phyloP scores from a whole-genome alignment of 2,113 vertebrate species.

The Colinus virginianus region DNA sequence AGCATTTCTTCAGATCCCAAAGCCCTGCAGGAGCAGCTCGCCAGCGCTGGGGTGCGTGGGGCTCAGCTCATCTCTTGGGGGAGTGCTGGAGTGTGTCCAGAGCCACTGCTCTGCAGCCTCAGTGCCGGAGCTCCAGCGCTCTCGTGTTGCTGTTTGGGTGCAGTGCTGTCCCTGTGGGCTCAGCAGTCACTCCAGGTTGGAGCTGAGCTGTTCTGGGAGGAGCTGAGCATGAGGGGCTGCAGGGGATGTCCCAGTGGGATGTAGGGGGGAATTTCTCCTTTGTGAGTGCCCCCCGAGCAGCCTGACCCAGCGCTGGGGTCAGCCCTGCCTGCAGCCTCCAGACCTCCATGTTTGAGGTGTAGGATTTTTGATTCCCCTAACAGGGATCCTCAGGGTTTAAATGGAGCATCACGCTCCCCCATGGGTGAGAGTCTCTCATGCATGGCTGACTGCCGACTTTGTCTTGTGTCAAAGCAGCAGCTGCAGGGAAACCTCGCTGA shows the following conservation, averaged over 20 bases:
- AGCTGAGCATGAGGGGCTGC: neutral
- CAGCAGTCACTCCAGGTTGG: neutral
- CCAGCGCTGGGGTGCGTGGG: conserved; percentile 84
- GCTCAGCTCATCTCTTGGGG: neutral
- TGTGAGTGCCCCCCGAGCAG: neutral
- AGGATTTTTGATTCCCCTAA: fast-evolving
- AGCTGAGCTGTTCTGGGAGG: neutral
- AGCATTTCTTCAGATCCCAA: conserved; percentile 82
- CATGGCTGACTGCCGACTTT: neutral
- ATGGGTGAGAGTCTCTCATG: fast-evolving
- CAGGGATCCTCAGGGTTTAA: neutral
- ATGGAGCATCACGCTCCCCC: neutral
- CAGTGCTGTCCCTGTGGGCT: neutral
- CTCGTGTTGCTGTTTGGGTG: neutral
- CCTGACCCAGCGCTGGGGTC: neutral
- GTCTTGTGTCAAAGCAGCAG: conserved; percentile 74
- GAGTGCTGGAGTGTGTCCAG: fast-evolving
- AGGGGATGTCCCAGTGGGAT: neutral
- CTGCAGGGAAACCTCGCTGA: conserved; percentile 93
- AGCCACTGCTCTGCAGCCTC: neutral
- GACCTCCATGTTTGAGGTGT: neutral
- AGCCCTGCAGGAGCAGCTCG: conserved; percentile 85
- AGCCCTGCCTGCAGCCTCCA: neutral
- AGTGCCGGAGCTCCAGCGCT: neutral
- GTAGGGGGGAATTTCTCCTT: fast-evolving